phyloP scores from a whole-genome alignment of 2,888 invertebrate genomes.

The Lingula anatina region DNA sequence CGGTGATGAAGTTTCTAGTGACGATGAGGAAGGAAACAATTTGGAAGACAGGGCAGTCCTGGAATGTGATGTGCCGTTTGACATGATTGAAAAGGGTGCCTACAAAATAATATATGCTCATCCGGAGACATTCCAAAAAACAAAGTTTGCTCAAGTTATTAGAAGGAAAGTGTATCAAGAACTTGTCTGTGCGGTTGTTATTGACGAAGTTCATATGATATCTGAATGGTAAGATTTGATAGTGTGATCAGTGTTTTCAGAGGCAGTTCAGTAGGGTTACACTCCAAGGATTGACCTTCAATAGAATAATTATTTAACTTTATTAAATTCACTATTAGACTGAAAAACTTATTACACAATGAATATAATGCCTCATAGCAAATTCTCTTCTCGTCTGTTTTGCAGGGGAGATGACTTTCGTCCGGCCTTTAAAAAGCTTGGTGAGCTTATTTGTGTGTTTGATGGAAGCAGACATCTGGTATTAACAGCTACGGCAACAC shows the following conservation, averaged over 20 bases:
- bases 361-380: background rate
- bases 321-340: too few relatives aligned
- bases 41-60: background rate
- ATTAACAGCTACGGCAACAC: constrained; percentile 17
- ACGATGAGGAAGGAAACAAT: background rate
- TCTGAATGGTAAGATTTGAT: constrained; percentile 4
- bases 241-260: too few relatives aligned
- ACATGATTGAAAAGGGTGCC: background rate
- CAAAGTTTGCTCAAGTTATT: background rate
- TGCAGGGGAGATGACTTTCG: constrained; percentile 13
- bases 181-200: constrained; percentile 1
- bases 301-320: too few relatives aligned
- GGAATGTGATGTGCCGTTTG: background rate
- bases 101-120: constrained; percentile 4
- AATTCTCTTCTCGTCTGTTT: constrained; percentile 2
- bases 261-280: too few relatives aligned
- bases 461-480: constrained; percentile 8
- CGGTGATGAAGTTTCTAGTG: background rate
- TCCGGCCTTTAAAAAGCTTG: constrained; percentile 7
- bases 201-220: constrained; percentile 9
- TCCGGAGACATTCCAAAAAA: constrained; percentile 3
- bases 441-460: constrained; percentile 9
- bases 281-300: too few relatives aligned
- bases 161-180: background rate
- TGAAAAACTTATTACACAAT: too few relatives aligned